Conservation (phyloP, 2,797 vertebrate species). For the Eulemur albifrons region DNA sequence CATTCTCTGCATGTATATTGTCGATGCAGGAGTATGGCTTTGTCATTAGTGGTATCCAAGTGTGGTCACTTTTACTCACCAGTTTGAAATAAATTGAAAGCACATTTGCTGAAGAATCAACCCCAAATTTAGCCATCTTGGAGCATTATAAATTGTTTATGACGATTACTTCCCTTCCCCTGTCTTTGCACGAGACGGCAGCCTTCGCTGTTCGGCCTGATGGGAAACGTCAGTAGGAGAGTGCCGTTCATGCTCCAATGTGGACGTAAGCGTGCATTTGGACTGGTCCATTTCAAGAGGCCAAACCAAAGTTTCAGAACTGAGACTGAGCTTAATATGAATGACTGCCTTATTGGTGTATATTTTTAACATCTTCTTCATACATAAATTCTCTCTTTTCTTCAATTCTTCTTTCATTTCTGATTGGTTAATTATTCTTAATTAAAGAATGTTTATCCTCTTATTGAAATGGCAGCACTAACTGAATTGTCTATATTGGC, state of each 20-base stretch:
- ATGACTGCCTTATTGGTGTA: neutral
- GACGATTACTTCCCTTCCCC: neutral
- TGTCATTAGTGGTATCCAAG: neutral
- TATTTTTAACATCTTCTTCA: conserved; percentile 37
- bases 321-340: neutral
- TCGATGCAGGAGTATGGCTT: neutral
- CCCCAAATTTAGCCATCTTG: neutral
- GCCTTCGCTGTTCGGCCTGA: neutral
- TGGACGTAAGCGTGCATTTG: neutral
- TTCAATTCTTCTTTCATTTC: conserved; percentile 13
- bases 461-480: neutral
- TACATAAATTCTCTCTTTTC: neutral
- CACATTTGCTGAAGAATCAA: conserved; percentile 32
- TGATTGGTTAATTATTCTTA: neutral
- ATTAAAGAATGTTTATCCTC: neutral
- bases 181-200: neutral
- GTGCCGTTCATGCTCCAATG: neutral
- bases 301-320: conserved; percentile 33
- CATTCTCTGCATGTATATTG: neutral
- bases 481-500: neutral
- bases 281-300: conserved; percentile 14
- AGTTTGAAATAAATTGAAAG: conserved; percentile 38
- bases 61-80: neutral
- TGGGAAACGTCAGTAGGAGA: neutral
- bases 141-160: conserved; percentile 1